Evolutionary conservation across 1,140 invertebrate species (phyloP).

Genomic region (Drosophila baimaii): DNA sequence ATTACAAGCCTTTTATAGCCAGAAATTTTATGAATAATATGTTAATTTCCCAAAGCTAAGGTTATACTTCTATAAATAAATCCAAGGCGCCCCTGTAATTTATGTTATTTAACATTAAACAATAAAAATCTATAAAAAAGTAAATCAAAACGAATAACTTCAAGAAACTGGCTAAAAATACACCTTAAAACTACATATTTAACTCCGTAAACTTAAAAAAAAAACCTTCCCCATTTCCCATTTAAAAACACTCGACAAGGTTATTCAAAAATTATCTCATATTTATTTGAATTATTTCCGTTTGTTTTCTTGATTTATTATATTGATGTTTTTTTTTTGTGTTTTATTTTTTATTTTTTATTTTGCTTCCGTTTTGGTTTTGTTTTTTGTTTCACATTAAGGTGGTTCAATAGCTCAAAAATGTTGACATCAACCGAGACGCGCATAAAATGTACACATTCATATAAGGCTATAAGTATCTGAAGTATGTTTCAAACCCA

Average conservation of each 20-base stretch:
- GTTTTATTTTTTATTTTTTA: slow-evolving; percentile 33
- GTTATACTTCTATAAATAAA: too few species aligned
- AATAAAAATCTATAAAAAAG: not conserved
- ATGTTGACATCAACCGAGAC: slow-evolving; percentile 67
- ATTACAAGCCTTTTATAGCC: too few species aligned
- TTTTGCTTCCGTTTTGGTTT: slow-evolving; percentile 25
- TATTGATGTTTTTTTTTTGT: slow-evolving; percentile 46
- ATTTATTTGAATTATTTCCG: slow-evolving; percentile 71
- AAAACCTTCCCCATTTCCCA: too few species aligned
- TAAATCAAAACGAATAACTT: too few species aligned
- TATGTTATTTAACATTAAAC: too few species aligned
- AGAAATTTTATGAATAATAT: too few species aligned
- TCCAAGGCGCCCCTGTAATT: too few species aligned
- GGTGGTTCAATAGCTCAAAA: slow-evolving; percentile 80
- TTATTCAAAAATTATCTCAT: slow-evolving; percentile 74
- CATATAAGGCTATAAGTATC: slow-evolving; percentile 70
- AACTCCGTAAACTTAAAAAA: not conserved
- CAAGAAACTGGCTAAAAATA: not conserved
- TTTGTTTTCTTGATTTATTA: slow-evolving; percentile 53
- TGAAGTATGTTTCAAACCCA: slow-evolving; percentile 36
- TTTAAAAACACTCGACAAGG: not conserved
- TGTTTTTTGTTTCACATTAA: slow-evolving; percentile 73
- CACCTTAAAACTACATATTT: not conserved
- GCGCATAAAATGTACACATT: slow-evolving; percentile 68
- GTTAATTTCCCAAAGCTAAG: too few species aligned